Percentiles rank a stretch among this genome's conserved stretches.
phyloP scores from a whole-genome alignment of 2,797 vertebrate genomes.

The Xyrichtys novacula region DNA sequence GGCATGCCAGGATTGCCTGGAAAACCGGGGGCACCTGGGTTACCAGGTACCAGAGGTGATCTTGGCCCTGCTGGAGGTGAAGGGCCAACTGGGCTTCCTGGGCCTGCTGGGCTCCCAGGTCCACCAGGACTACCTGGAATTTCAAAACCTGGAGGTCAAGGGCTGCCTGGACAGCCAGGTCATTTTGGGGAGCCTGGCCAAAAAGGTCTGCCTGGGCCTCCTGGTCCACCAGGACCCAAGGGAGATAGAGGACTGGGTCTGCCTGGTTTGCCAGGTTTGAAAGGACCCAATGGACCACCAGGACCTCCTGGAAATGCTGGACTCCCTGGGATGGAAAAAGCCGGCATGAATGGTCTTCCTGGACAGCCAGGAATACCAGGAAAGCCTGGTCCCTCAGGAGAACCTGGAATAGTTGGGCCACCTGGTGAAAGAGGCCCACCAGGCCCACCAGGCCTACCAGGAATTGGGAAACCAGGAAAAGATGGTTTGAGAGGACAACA shows the following conservation, averaged over 20 bases:
- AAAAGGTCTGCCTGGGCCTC: conserved; percentile 89
- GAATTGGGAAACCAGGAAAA: conserved; percentile 92
- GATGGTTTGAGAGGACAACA: conserved; percentile 92
- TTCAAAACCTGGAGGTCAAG: conserved; percentile 90
- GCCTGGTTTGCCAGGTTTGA: conserved; percentile 92
- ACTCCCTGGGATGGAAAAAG: conserved; percentile 90
- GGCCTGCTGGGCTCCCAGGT: conserved; percentile 91
- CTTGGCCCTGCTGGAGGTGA: conserved; percentile 89
- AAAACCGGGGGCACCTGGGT: conserved; percentile 92
- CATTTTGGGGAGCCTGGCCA: conserved; percentile 90
- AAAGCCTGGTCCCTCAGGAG: conserved; percentile 90
- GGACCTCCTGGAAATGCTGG: conserved; percentile 90
- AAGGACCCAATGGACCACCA: conserved; percentile 89
- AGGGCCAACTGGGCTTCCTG: conserved; percentile 90
- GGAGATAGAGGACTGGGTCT: conserved; percentile 92
- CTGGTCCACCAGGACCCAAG: conserved; percentile 88
- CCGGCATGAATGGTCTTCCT: conserved; percentile 91
- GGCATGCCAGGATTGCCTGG: conserved; percentile 96
- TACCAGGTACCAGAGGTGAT: conserved; percentile 90
- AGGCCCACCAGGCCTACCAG: conserved; percentile 89
- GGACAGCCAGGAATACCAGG: conserved; percentile 91
- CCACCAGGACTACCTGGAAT: conserved; percentile 93
- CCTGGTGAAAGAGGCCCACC: conserved; percentile 88
- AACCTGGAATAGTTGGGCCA: conserved; percentile 87
- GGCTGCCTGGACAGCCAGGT: conserved; percentile 91